A percentile compares a stretch with the other conserved stretches of the same genome.
These are phyloP conservation scores for Eremobia ochroleuca DNA, from an alignment of 2,888 invertebrate genomes.

Conservation along the genomic window DNA sequence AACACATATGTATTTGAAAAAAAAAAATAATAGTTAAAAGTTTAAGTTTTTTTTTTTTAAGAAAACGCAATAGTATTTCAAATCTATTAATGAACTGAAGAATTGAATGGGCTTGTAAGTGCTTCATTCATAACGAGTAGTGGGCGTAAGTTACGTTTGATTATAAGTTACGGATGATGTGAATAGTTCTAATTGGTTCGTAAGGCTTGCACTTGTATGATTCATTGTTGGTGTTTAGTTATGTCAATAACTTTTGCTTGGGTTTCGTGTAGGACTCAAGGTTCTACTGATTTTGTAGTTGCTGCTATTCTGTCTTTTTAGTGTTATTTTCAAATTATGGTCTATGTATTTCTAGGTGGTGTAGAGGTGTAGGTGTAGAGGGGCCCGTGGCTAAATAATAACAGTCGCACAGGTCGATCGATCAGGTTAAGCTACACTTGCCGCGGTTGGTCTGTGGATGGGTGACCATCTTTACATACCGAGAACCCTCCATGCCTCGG, in stretches of 20 bases:
- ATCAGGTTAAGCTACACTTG: no score
- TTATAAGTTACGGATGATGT: no score
- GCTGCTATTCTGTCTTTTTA: not conserved
- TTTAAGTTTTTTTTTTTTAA: not conserved
- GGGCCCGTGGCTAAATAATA: no score
- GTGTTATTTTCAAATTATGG: not conserved
- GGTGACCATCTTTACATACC: no score
- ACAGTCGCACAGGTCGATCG: no score
- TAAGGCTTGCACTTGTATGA: constrained; percentile 53
- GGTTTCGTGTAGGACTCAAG: constrained; percentile 52
- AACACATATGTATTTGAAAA: not conserved
- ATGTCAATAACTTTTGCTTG: constrained; percentile 43
- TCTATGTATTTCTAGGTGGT: not conserved
- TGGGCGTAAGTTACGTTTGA: constrained; percentile 61
- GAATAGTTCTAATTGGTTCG: constrained; percentile 64
- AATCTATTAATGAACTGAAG: constrained; percentile 37
- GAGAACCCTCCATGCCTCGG: no score
- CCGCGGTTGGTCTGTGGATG: no score
- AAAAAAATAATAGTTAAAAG: no score
- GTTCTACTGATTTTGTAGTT: constrained; percentile 22
- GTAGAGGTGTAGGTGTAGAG: no score
- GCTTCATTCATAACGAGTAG: constrained; percentile 60
- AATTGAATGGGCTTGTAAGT: constrained; percentile 48
- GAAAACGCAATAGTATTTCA: constrained; percentile 6
- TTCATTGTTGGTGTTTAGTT: constrained; percentile 46